Conservation (phyloP, 1,140 invertebrate genomes). For the Eumaeus atala region DNA sequence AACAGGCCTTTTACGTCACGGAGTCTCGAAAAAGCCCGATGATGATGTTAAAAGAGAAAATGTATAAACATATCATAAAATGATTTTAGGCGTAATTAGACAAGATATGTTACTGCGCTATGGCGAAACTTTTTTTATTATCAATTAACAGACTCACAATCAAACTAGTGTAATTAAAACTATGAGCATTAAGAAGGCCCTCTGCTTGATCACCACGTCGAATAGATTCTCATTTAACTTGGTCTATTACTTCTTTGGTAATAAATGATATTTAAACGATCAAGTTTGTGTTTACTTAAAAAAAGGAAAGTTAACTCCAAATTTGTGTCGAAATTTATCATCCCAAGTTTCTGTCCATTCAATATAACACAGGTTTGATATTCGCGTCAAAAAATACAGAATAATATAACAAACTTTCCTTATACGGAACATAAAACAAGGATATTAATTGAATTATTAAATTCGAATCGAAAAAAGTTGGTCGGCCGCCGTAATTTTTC, state of each 20-base stretch:
- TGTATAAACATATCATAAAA: too few species aligned
- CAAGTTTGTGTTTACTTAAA: too few species aligned
- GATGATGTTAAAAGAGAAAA: too few species aligned
- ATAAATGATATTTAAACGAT: conserved; percentile 2
- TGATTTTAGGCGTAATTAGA: neutral
- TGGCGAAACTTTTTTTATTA: conserved; percentile 7
- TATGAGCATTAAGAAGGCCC: conserved; percentile 6
- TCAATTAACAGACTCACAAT: conserved; percentile 9
- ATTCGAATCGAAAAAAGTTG: conserved; percentile 74
- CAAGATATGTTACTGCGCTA: neutral
- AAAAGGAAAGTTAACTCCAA: too few species aligned
- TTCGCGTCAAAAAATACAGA: conserved; percentile 56
- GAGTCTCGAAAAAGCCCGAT: too few species aligned
- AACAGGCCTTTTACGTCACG: too few species aligned
- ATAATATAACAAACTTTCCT: conserved; percentile 64
- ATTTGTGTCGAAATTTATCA: too few species aligned
- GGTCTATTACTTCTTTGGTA: conserved; percentile 24
- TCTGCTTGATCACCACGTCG: neutral
- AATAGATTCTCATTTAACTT: conserved; percentile 11
- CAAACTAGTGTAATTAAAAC: conserved; percentile 12
- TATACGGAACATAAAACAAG: conserved; percentile 68
- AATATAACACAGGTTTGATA: conserved; percentile 41
- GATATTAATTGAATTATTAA: too few species aligned
- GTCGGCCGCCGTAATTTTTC: conserved; percentile 66
- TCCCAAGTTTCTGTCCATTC: too few species aligned